Evolutionary conservation across 1,140 invertebrate species (phyloP).

Genomic region (Ceratitis capitata): DNA sequence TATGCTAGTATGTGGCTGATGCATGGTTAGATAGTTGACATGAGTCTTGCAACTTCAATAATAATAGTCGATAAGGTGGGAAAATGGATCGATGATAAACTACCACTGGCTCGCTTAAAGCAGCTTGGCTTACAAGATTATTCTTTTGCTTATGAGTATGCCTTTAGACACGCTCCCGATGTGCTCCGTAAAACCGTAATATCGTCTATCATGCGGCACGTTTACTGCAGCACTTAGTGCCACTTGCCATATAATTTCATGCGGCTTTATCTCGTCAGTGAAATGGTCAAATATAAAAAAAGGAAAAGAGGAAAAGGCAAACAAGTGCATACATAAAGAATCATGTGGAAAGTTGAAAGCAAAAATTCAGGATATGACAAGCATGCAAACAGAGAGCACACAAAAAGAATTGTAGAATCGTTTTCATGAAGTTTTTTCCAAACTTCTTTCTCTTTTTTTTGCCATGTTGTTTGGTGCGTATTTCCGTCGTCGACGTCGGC

Average conservation of each 20-base stretch:
- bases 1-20: no score
- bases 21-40: no score
- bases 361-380: constrained; percentile 7
- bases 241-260: constrained; percentile 23
- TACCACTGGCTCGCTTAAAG: no score
- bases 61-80: no score
- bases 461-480: constrained; percentile 3
- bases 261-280: constrained; percentile 9
- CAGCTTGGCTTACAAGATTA: no score
- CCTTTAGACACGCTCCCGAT: no score
- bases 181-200: no score
- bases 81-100: no score
- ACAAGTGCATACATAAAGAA: not conserved
- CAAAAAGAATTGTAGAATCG: not conserved
- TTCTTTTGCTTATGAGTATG: no score
- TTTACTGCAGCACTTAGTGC: not conserved
- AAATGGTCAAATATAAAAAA: not conserved
- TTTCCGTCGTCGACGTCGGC: constrained; percentile 6
- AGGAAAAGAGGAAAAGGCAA: not conserved
- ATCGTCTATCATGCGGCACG: not conserved
- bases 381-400: not conserved
- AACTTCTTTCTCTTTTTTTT: not conserved
- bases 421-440: not conserved
- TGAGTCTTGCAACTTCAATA: no score
- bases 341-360: not conserved